Base-by-base conservation (phyloP, 1,140 invertebrate species). In the Pteromalus puparum region DNA sequence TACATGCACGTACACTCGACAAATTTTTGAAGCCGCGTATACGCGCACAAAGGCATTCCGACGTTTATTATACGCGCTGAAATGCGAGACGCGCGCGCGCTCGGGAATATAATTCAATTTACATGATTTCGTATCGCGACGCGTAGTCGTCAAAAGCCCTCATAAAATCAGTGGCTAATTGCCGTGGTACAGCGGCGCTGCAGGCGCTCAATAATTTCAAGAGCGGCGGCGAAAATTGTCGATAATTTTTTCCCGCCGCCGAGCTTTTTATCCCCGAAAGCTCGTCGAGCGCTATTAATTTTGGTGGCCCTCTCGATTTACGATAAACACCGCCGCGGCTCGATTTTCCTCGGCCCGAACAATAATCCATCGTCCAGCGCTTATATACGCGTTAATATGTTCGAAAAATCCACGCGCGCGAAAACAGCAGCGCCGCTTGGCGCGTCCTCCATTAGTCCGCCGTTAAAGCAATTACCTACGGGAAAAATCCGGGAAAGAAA, bases 121-220 rank as follows among this genome's bases (percentile, higher is more conserved):
- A 87, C 86, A 89, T 87, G 86, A 88, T 88, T 89, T 87, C 82
- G 87, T 77, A 81, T 85, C 82, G 73, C 84, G 46, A 75, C 81
- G 84, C 81, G 77, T 86, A 86, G 88, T 88, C 88, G 86, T 86
- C 84, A 82, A 76, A 87, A 87, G 87, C 85, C 83, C 85, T 87
- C 87, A 86, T 89, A 85, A 86, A 86, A 86, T 77, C 82, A 83
- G 83, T 70, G 86, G 85, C 83, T 88, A 87, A 88, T 87, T 88
- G 76, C 82, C 9, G 26, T 6, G 18, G 53, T 18, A 9, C 9
- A 42, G n/a, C 10, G 1, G 38, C 38, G 53, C 5, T 7, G 53
- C 21, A n/a, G 53, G 9, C 9, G 6, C 6, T n/a, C 53, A 21
- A 70, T 70, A 70, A 70, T 70, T 70, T 42, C 21, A 0, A 13